These are phyloP conservation scores for Drosophila anceps DNA, from an alignment of 2,888 invertebrate genomes.

Conservation along the genomic window DNA sequence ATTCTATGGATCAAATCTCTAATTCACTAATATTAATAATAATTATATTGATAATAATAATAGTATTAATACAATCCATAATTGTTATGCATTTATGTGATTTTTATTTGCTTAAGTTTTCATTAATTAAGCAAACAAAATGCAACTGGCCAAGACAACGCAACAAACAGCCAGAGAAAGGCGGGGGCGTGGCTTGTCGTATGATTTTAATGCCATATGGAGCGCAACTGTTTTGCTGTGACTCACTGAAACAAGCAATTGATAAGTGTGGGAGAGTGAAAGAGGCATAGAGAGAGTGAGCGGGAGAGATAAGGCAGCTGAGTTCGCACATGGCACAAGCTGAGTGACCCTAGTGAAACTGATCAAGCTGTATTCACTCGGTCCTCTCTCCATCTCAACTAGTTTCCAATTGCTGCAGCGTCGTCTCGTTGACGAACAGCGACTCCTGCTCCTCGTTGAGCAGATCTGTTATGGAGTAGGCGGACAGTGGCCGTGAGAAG, in stretches of 20 bases:
- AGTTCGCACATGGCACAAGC: constrained; percentile 34
- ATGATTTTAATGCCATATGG: constrained; percentile 18
- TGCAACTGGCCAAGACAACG: constrained; percentile 21
- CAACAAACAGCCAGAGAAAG: neutral
- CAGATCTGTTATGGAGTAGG: constrained; percentile 85
- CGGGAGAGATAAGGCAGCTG: neutral
- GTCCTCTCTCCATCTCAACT: neutral
- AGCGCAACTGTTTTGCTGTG: constrained; percentile 7
- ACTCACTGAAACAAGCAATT: constrained; percentile 24
- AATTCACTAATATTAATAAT: neutral
- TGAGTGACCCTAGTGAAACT: constrained; percentile 17
- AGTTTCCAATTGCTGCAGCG: constrained; percentile 50
- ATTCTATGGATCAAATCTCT: neutral
- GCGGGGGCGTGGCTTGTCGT: constrained; percentile 20
- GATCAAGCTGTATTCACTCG: neutral
- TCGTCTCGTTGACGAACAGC: constrained; percentile 72
- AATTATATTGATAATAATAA: neutral
- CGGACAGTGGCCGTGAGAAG: constrained; percentile 83
- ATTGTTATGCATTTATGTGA: constrained; percentile 18
- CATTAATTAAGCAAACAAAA: constrained; percentile 70
- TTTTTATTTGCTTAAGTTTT: constrained; percentile 62
- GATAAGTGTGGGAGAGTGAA: neutral
- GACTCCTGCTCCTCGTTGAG: constrained; percentile 82
- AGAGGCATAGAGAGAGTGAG: neutral
- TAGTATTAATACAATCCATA: neutral